A percentile compares a stretch with the other conserved stretches of the same genome.
phyloP scores from a whole-genome alignment of 2,888 invertebrate genomes.

The Boloria selene region DNA sequence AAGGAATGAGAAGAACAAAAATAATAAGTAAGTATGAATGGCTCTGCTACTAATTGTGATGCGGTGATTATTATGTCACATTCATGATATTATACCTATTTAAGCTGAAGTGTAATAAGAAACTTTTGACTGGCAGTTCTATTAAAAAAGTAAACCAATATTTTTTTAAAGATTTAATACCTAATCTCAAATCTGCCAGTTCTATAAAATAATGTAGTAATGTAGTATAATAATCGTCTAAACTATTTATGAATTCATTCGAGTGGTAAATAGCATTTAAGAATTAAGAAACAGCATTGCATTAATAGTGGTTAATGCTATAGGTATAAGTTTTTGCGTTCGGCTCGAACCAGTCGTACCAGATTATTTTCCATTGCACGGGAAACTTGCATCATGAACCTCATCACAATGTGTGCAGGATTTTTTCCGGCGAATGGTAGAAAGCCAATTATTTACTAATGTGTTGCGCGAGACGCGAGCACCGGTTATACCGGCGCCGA shows the following conservation, averaged over 20 bases:
- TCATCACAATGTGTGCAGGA: conserved; percentile 58
- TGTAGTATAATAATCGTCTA: not conserved
- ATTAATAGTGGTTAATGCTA: conserved; percentile 11
- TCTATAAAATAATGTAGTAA: not conserved
- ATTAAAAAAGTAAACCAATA: too few relatives aligned
- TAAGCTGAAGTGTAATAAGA: too few relatives aligned
- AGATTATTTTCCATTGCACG: conserved; percentile 32
- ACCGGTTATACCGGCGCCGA: conserved; percentile 49
- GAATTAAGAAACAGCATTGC: conserved; percentile 15
- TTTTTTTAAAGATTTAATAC: too few relatives aligned
- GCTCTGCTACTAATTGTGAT: too few relatives aligned
- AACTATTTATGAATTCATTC: conserved; percentile 1
- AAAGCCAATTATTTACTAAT: conserved; percentile 61
- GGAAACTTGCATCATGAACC: conserved; percentile 42
- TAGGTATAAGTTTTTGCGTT: not conserved
- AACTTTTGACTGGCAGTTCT: too few relatives aligned
- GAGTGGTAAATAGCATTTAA: conserved; percentile 12
- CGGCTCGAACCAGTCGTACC: conserved; percentile 20
- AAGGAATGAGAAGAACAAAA: too few relatives aligned
- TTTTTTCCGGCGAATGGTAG: conserved; percentile 58
- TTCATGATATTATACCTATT: too few relatives aligned
- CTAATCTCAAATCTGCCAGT: too few relatives aligned
- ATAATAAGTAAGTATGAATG: too few relatives aligned
- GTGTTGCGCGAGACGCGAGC: conserved; percentile 45
- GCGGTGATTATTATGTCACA: too few relatives aligned